Conservation (phyloP, 2,888 invertebrate species). For the Acronicta psi region DNA sequence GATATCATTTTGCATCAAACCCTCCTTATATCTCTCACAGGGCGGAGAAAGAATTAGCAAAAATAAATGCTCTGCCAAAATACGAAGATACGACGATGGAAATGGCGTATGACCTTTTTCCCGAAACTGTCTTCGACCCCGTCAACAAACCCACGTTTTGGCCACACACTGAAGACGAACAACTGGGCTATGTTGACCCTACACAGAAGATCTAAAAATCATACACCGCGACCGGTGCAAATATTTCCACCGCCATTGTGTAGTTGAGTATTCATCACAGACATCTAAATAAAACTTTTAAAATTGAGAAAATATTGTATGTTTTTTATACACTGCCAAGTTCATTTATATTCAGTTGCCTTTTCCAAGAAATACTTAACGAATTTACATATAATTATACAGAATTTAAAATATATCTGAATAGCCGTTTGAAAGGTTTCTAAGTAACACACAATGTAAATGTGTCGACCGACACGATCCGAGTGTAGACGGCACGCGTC, state of each 20-base stretch:
- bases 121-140: conserved; percentile 68
- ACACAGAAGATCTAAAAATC: conserved; percentile 36
- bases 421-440: conserved; percentile 36
- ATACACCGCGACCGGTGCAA: background rate
- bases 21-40: conserved; percentile 50
- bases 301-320: conserved; percentile 25
- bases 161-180: conserved; percentile 80
- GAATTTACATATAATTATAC: conserved; percentile 44
- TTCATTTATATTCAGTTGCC: conserved; percentile 41
- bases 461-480: conserved; percentile 39
- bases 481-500: conserved; percentile 30
- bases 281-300: conserved; percentile 19
- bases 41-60: conserved; percentile 67
- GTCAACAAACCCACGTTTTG: conserved; percentile 78
- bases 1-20: background rate
- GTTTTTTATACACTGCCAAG: conserved; percentile 18
- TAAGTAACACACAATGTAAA: conserved; percentile 51
- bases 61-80: conserved; percentile 72
- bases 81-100: conserved; percentile 81
- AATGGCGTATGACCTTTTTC: conserved; percentile 71
- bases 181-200: conserved; percentile 68
- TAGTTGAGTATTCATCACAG: conserved; percentile 1
- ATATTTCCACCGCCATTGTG: background rate
- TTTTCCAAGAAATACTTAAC: conserved; percentile 46
- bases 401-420: conserved; percentile 49